Evolutionary conservation across 2,797 vertebrate genomes (phyloP).

Genomic region (Epinephelus malabaricus): DNA sequence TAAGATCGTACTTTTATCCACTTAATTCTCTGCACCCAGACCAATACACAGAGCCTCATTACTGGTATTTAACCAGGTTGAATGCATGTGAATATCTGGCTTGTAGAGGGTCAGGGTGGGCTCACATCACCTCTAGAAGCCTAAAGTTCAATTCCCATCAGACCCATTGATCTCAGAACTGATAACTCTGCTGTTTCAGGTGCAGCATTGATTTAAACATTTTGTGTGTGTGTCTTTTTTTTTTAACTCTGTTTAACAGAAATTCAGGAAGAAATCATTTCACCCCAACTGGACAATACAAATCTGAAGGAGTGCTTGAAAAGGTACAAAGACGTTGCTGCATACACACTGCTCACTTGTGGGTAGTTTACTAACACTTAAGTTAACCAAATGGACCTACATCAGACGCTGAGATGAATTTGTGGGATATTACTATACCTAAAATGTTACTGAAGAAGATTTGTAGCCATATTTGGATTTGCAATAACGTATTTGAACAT

Average conservation of each 20-base stretch:
- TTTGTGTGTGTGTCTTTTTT: background rate
- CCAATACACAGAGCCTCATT: background rate
- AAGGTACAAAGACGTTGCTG: slow-evolving; percentile 66
- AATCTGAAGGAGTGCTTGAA: slow-evolving; percentile 83
- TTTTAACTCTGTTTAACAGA: slow-evolving; percentile 64
- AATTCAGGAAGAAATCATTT: slow-evolving; percentile 81
- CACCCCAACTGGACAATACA: slow-evolving; percentile 78
- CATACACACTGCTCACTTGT: background rate
- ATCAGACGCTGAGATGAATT: background rate
- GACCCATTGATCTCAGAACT: background rate
- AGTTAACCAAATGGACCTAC: background rate
- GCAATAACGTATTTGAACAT: background rate
- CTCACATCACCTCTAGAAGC: background rate
- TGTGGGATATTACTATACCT: background rate
- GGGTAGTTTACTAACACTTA: background rate
- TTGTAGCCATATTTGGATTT: background rate
- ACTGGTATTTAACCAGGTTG: background rate
- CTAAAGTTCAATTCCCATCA: background rate
- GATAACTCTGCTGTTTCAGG: background rate
- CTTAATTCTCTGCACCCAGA: background rate
- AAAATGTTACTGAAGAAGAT: background rate
- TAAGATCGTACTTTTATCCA: slow-evolving; percentile 77
- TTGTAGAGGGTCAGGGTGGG: background rate
- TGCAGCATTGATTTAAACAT: background rate
- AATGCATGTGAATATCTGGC: slow-evolving; percentile 8